Percentiles rank a stretch among this genome's conserved stretches.
Evolutionary conservation across 1,140 invertebrate genomes (phyloP).

Genomic region (Phortica variegata): DNA sequence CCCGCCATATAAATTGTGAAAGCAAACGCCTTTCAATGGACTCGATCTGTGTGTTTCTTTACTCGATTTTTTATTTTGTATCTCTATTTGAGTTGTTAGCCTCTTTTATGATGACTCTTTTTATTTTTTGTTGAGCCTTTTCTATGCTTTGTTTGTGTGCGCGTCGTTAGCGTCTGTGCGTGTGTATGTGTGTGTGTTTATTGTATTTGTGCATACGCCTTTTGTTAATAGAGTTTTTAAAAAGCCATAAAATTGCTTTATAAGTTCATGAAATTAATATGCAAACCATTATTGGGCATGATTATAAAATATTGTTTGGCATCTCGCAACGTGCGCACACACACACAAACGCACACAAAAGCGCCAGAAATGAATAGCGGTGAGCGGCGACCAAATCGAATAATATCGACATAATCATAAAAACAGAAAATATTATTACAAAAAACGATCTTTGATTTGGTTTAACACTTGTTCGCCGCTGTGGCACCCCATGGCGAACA

Average conservation of each 20-base stretch:
- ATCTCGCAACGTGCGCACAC: too few relatives aligned
- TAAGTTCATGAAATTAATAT: conserved; percentile 50
- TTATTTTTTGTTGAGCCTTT: too few relatives aligned
- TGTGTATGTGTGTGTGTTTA: conserved; percentile 10
- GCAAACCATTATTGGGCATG: conserved; percentile 50
- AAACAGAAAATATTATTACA: not conserved
- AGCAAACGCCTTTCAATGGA: conserved; percentile 33
- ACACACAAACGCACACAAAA: conserved; percentile 43
- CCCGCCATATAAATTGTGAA: conserved; percentile 43
- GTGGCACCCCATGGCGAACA: conserved; percentile 32
- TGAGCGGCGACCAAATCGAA: not conserved
- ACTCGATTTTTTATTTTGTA: conserved; percentile 45
- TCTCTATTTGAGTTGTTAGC: too few relatives aligned
- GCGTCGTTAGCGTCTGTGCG: conserved; percentile 15
- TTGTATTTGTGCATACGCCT: conserved; percentile 44
- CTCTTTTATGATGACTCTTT: too few relatives aligned
- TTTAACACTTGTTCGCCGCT: conserved; percentile 36
- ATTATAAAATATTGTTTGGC: conserved; percentile 47
- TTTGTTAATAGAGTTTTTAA: conserved; percentile 52
- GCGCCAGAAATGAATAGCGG: conserved; percentile 34
- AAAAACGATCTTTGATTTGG: conserved; percentile 35
- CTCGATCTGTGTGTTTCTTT: conserved; percentile 48
- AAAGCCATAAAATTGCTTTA: conserved; percentile 52
- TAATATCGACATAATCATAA: not conserved
- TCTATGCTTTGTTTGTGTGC: too few relatives aligned